Percentiles rank a stretch among this genome's conserved stretches.
Conservation (phyloP, 2,888 invertebrate species). For the Dolichopus griseipennis region DNA sequence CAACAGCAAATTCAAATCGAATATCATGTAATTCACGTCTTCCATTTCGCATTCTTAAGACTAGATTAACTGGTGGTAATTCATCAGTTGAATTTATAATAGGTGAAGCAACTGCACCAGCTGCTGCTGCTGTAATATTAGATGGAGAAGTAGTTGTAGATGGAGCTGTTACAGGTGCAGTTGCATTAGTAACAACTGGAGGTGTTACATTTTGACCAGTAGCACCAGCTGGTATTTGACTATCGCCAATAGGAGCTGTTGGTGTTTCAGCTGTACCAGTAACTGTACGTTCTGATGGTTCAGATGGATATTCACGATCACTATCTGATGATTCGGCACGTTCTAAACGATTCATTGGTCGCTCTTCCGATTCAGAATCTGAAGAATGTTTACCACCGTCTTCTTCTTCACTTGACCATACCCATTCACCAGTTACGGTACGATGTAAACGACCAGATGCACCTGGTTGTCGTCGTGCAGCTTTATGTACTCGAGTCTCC, state of each 20-base stretch:
- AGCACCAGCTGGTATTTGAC: not conserved
- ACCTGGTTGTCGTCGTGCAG: conserved; percentile 70
- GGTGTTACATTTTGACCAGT: not conserved
- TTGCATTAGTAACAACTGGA: not conserved
- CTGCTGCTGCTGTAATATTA: conserved; percentile 21
- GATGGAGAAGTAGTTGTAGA: conserved; percentile 26
- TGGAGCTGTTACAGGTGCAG: conserved; percentile 12
- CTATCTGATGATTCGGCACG: conserved; percentile 54
- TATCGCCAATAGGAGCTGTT: conserved; percentile 7
- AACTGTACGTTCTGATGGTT: conserved; percentile 43
- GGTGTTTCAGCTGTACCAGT: conserved; percentile 38
- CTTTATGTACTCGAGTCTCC: conserved; percentile 86
- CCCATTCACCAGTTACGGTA: conserved; percentile 95
- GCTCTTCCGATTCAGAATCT: conserved; percentile 48
- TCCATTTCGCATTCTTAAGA: conserved; percentile 82
- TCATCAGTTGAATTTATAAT: conserved; percentile 42
- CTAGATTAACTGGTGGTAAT: conserved; percentile 61
- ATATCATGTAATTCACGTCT: conserved; percentile 93
- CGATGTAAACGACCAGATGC: conserved; percentile 78
- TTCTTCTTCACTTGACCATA: conserved; percentile 94
- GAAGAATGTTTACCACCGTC: conserved; percentile 50
- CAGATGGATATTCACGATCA: conserved; percentile 46
- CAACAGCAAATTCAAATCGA: conserved; percentile 88
- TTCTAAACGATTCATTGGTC: conserved; percentile 54
- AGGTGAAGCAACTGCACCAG: conserved; percentile 17